Evolutionary conservation across 2,797 vertebrate genomes (phyloP).

Genomic region (Perodicticus potto): DNA sequence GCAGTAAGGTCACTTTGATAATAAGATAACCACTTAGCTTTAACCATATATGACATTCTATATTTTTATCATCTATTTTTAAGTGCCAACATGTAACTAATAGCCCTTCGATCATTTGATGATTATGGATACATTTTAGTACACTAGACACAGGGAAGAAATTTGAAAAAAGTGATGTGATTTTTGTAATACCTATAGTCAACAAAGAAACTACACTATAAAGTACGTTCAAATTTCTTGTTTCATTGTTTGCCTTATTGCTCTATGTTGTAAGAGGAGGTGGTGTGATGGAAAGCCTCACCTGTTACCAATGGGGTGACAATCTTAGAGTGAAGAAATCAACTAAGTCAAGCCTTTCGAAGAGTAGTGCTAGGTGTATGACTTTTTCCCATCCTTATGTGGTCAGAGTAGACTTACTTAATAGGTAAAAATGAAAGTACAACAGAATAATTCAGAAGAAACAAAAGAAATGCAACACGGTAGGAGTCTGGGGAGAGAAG

Average conservation of each 20-base stretch:
- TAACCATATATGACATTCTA: neutral
- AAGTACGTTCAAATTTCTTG: neutral
- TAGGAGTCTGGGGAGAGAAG: too few relatives aligned
- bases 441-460: neutral
- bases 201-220: neutral
- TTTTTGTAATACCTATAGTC: neutral
- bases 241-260: neutral
- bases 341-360: neutral
- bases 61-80: neutral
- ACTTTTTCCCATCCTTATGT: neutral
- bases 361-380: neutral
- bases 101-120: neutral
- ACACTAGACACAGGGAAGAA: neutral
- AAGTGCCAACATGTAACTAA: constrained; percentile 26
- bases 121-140: neutral
- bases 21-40: neutral
- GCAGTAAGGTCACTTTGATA: neutral
- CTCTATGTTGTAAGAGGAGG: neutral
- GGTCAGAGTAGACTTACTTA: neutral
- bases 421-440: neutral
- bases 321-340: neutral
- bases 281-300: neutral
- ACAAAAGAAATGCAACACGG: neutral
- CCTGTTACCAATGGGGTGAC: neutral
- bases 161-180: neutral